Conservation (phyloP, 2,888 invertebrate species). For the Ectemnius continuus region DNA sequence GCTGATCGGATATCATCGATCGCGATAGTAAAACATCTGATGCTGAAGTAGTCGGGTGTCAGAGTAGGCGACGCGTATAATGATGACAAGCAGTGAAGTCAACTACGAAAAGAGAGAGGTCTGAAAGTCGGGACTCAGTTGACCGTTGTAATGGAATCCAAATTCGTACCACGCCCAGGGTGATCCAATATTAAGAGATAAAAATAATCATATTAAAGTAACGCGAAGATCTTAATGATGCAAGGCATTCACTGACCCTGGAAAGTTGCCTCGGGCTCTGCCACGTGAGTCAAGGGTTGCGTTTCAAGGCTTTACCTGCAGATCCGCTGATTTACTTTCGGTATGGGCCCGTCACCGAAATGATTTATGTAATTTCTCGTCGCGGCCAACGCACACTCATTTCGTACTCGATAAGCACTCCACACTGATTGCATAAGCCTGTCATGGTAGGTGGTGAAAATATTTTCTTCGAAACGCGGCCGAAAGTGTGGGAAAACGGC, state of each 20-base stretch:
- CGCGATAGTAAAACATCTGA: no score
- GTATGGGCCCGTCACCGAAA: neutral
- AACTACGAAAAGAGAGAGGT: no score
- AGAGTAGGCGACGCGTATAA: no score
- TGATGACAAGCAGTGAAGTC: no score
- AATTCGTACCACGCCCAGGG: neutral
- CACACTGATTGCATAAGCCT: neutral
- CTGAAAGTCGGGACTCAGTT: no score
- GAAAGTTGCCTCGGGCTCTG: neutral
- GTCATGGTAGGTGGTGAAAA: no score
- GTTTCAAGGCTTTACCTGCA: constrained; percentile 40
- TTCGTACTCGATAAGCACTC: neutral
- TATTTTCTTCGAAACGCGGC: no score
- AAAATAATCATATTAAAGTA: constrained; percentile 20
- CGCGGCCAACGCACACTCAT: neutral
- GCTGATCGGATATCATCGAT: no score
- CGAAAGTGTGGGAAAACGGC: no score
- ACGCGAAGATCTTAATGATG: constrained; percentile 27
- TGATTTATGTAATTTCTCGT: constrained; percentile 5
- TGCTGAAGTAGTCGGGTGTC: no score
- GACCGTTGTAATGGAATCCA: no score
- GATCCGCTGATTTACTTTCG: constrained; percentile 12
- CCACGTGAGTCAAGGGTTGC: constrained; percentile 33
- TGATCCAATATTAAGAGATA: neutral
- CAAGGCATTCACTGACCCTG: constrained; percentile 26